Evolutionary conservation across 2,888 invertebrate species (phyloP).

Genomic region (Caradrina kadenii): DNA sequence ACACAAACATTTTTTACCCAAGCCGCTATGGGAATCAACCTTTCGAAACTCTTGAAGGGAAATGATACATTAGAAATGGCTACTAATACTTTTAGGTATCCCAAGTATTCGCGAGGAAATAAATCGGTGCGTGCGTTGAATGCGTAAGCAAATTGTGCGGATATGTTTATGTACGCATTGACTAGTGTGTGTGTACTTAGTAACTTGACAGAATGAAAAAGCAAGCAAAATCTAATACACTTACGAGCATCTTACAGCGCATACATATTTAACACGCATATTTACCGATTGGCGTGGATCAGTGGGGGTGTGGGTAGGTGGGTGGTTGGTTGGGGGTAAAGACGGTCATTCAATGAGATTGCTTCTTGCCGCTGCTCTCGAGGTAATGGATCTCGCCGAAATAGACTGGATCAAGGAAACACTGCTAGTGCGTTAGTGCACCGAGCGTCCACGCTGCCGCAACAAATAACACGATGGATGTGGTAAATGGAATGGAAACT

Average conservation of each 20-base stretch:
- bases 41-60: conserved; percentile 44
- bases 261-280: conserved; percentile 91
- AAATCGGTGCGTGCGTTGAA: conserved; percentile 76
- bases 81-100: conserved; percentile 60
- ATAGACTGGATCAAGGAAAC: conserved; percentile 89
- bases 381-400: conserved; percentile 90
- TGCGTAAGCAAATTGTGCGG: conserved; percentile 78
- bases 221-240: conserved; percentile 90
- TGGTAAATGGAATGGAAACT: conserved; percentile 21
- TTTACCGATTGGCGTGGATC: conserved; percentile 90
- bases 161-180: conserved; percentile 74
- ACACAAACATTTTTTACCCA: conserved; percentile 32
- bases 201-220: conserved; percentile 88
- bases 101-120: conserved; percentile 66
- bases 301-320: conserved; percentile 74
- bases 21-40: conserved; percentile 33
- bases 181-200: conserved; percentile 73
- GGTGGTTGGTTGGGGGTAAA: conserved; percentile 78
- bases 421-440: conserved; percentile 83
- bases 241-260: conserved; percentile 88
- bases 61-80: conserved; percentile 52
- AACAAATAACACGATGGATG: conserved; percentile 42
- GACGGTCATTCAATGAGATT: conserved; percentile 91
- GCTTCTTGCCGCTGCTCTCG: conserved; percentile 90
- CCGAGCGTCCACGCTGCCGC: conserved; percentile 61